Conservation (phyloP, 2,113 vertebrate genomes). For the Nesogale talazaci region DNA sequence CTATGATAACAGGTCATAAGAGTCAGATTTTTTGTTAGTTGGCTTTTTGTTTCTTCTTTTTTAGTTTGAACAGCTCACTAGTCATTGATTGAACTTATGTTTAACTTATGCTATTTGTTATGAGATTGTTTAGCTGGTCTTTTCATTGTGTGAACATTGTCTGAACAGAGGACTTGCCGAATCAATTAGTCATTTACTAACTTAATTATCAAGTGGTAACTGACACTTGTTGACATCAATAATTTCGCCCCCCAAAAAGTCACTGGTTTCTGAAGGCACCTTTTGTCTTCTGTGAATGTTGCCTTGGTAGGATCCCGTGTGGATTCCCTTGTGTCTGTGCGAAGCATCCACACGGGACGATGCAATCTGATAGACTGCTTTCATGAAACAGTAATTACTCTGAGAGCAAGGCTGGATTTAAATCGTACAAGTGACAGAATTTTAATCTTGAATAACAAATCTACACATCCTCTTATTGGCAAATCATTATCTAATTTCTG, state of each 20-base stretch:
- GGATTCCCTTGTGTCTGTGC: not conserved
- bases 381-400: slow-evolving; percentile 58
- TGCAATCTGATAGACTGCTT: not conserved
- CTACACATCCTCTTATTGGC: slow-evolving; percentile 59
- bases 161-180: slow-evolving; percentile 50
- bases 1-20: too few species aligned
- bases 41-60: too few species aligned
- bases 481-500: slow-evolving; percentile 75
- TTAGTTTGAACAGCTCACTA: not conserved
- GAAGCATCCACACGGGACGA: rapidly evolving
- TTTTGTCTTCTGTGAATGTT: not conserved
- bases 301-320: not conserved
- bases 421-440: slow-evolving; percentile 67
- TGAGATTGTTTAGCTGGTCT: not conserved
- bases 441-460: slow-evolving; percentile 69
- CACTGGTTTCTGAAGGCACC: not conserved
- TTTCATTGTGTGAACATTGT: slow-evolving; percentile 13
- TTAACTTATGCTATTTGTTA: not conserved
- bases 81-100: not conserved
- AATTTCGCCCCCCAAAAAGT: not conserved
- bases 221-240: slow-evolving; percentile 33
- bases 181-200: slow-evolving; percentile 64
- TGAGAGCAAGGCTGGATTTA: slow-evolving; percentile 53
- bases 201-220: slow-evolving; percentile 60
- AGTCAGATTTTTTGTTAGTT: too few species aligned